phyloP scores from a whole-genome alignment of 2,113 vertebrate species.

The Candoia aspera region DNA sequence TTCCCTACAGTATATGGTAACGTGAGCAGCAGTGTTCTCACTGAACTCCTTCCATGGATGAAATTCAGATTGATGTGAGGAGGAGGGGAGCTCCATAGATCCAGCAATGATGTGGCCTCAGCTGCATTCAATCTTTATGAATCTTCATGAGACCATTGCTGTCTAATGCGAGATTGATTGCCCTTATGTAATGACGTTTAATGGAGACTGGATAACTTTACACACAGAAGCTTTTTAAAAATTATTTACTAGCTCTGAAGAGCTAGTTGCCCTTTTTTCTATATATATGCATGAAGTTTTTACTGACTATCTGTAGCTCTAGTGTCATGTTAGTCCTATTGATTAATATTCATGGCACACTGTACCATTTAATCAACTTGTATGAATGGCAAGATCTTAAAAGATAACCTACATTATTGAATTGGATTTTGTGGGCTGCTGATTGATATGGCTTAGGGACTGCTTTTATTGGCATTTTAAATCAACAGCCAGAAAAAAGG shows the following conservation, averaged over 20 bases:
- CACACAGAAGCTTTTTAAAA: slow-evolving; percentile 29
- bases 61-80: background rate
- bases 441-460: background rate
- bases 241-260: slow-evolving; percentile 1
- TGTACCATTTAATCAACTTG: slow-evolving; percentile 1
- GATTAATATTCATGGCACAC: background rate
- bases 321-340: slow-evolving; percentile 5
- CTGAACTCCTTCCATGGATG: background rate
- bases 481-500: background rate
- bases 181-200: slow-evolving; percentile 58
- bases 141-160: slow-evolving; percentile 47
- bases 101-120: slow-evolving; percentile 21
- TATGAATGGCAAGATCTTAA: background rate
- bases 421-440: background rate
- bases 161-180: slow-evolving; percentile 66
- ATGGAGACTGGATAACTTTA: slow-evolving; percentile 45
- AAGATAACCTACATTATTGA: background rate
- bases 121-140: slow-evolving; percentile 58
- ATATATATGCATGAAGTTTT: background rate
- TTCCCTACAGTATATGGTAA: background rate
- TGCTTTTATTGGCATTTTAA: background rate
- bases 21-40: background rate
- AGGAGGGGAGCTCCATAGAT: slow-evolving; percentile 1
- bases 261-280: slow-evolving; percentile 5
- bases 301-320: background rate